Conservation (phyloP, 2,888 invertebrate genomes). For the Heteromurus nitidus region DNA sequence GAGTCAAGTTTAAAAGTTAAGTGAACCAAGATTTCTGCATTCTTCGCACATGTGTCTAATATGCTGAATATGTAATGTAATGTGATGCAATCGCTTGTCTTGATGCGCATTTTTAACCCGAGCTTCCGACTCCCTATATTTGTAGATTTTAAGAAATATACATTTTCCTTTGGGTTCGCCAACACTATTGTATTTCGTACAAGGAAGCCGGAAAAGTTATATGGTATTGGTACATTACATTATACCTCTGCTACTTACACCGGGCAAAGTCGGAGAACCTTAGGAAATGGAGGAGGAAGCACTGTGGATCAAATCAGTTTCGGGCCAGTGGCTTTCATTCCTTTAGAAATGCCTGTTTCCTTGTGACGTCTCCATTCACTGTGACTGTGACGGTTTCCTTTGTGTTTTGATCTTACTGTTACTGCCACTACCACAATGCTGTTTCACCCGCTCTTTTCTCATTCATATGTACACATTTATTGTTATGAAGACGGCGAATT, state of each 20-base stretch:
- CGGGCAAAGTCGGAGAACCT: constrained; percentile 17
- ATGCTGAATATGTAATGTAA: constrained; percentile 61
- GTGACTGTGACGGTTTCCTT: constrained; percentile 24
- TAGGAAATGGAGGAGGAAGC: constrained; percentile 30
- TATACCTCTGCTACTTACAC: neutral
- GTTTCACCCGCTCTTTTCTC: neutral
- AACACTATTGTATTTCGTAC: too few species aligned
- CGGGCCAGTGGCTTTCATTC: constrained; percentile 52
- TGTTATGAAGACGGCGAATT: neutral
- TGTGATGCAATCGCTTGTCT: constrained; percentile 52
- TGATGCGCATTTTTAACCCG: constrained; percentile 37
- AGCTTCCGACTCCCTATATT: neutral
- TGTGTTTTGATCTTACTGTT: constrained; percentile 9
- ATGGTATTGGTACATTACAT: too few species aligned
- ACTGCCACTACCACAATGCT: constrained; percentile 12
- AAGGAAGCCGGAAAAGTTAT: too few species aligned
- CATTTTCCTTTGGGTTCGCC: too few species aligned
- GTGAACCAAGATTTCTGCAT: constrained; percentile 53
- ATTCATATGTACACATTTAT: neutral
- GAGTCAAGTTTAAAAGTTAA: constrained; percentile 28
- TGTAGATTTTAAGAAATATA: constrained; percentile 36
- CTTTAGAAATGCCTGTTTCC: constrained; percentile 28
- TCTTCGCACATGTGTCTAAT: constrained; percentile 59
- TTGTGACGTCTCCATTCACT: constrained; percentile 40
- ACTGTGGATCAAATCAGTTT: constrained; percentile 46